These are phyloP conservation scores for Ataeniobius toweri DNA, from an alignment of 2,797 vertebrate species.

Conservation along the genomic window DNA sequence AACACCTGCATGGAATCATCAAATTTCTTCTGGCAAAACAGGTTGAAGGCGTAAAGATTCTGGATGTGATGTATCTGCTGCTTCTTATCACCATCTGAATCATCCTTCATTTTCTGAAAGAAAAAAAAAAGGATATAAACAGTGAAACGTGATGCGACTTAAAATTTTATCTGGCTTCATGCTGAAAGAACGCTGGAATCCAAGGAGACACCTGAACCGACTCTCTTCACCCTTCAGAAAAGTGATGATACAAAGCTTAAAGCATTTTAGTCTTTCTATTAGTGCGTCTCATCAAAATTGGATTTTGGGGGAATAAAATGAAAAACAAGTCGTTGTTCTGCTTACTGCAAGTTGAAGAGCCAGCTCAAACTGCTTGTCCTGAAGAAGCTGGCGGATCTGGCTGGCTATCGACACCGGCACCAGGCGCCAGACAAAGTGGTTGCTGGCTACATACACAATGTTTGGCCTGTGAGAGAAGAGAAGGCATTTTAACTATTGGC, in stretches of 20 bases:
- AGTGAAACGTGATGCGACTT: conserved; percentile 4
- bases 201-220: neutral
- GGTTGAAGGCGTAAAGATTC: conserved; percentile 98
- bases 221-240: conserved; percentile 10
- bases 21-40: conserved; percentile 98
- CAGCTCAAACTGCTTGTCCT: conserved; percentile 98
- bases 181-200: neutral
- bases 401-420: conserved; percentile 95
- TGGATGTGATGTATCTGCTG: conserved; percentile 99
- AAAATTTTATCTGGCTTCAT: neutral
- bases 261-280: neutral
- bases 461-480: conserved; percentile 81
- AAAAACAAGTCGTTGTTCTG: conserved; percentile 18
- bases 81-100: conserved; percentile 94
- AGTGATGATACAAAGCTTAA: no score
- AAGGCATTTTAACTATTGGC: conserved; percentile 5
- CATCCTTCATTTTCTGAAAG: conserved; percentile 95
- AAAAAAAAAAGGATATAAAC: conserved; percentile 1
- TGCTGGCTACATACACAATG: conserved; percentile 97
- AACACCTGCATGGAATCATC: conserved; percentile 99
- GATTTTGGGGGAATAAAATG: neutral
- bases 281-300: neutral
- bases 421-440: conserved; percentile 99
- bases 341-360: conserved; percentile 97
- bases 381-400: conserved; percentile 95